Base-by-base conservation (phyloP, 2,113 vertebrate genomes). In the Podarcis cretensis region DNA sequence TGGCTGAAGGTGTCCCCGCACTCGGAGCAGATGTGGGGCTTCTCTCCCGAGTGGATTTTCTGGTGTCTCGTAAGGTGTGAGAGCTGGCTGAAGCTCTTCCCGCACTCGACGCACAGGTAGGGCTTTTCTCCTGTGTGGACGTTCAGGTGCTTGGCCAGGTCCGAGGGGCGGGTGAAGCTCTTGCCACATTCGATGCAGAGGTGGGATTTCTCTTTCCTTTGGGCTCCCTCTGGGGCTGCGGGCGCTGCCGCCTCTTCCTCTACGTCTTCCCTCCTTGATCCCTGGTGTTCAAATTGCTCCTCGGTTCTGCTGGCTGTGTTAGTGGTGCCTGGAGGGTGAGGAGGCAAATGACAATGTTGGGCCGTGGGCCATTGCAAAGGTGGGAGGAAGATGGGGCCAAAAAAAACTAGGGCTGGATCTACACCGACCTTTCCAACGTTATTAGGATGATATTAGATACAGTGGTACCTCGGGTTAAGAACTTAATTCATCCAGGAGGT, bases 1-100 rank as follows among this genome's bases (percentile, higher is more conserved):
- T 90, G 43, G 37, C 86, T 90, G 89, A 90, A 90, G 2, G 81
- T 84, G n/a, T 90, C 86, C 21, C 89, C 89, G n/a, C 96, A 96
- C 0, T 92, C 92, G 0, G 84, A 32, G 82, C 96, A 96, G 78
- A 90, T 90, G 89, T 85, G 84, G 18, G 95, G 84, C 5, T 89
- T 89, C 74, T 89, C 79, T 3, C 90, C 87, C 1, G 83, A 75
- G 80, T 91, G 90, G 27, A 82, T 86, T 27, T 88, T 85, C 73
- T 86, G 87, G 43, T 91, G 90, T 35, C 88, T 81, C 18, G 90
- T 89, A 21, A 91, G 87, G 16, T 89, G 78, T 14, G 90, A 85
- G 43, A 85, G 43, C 63, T 88, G 87, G 23, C 84, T 79, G 48
- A 91, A 91, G 48, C 75, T 84, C 74, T 87, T 89, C 9, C 81